Evolutionary conservation across 2,888 invertebrate species (phyloP).

Genomic region (Drosophila borborema): DNA sequence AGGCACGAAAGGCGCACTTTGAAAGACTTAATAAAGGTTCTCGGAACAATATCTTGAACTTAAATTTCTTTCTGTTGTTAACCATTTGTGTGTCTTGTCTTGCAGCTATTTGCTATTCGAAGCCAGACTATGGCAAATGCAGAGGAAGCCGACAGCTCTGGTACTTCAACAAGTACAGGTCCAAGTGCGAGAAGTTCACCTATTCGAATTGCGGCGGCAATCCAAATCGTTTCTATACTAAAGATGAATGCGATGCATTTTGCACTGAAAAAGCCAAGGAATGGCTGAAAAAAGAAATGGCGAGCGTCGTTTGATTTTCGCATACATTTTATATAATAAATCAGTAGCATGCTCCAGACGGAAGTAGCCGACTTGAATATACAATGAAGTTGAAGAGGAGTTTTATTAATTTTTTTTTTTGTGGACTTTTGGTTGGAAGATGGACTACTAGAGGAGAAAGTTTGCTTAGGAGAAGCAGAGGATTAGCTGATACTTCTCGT

Average conservation of each 20-base stretch:
- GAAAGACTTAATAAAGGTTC: neutral
- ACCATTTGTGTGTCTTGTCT: neutral
- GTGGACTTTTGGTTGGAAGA: too few species aligned
- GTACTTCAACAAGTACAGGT: slow-evolving; percentile 7
- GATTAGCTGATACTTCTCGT: too few species aligned
- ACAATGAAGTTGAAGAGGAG: too few species aligned
- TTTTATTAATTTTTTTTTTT: too few species aligned
- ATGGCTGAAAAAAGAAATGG: neutral
- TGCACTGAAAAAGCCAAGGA: neutral
- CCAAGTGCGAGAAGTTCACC: slow-evolving; percentile 6
- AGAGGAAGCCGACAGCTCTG: neutral
- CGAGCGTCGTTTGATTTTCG: fast-evolving
- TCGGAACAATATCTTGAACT: neutral
- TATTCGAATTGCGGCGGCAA: slow-evolving; percentile 19
- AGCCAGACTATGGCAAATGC: neutral
- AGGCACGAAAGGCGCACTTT: neutral
- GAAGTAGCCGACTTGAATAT: neutral
- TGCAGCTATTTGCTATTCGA: slow-evolving; percentile 2
- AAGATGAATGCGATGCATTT: slow-evolving; percentile 9
- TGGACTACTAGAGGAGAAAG: too few species aligned
- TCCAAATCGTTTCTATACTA: slow-evolving; percentile 12
- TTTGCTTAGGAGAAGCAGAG: too few species aligned
- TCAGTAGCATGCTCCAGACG: neutral
- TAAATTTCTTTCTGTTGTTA: neutral
- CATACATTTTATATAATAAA: neutral